Conservation (phyloP, 1,140 invertebrate genomes). For the Penaeus vannamei region DNA sequence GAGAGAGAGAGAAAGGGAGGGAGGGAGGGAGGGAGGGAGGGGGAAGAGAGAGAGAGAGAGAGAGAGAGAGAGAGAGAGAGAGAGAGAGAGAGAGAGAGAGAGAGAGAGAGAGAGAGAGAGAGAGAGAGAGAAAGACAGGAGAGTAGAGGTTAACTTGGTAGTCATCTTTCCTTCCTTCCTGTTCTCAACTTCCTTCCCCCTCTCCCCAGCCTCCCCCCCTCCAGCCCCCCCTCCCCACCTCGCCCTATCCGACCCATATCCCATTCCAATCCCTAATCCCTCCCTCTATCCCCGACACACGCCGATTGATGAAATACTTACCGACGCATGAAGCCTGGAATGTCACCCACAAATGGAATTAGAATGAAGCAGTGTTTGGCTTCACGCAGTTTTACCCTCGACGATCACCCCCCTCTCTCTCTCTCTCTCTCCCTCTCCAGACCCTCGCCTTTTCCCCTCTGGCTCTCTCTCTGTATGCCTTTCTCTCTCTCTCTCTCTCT, state of each 20-base stretch:
- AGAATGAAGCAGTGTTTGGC: no score
- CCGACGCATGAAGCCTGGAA: no score
- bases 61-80: background rate
- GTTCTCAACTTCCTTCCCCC: background rate
- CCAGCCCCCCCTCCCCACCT: background rate
- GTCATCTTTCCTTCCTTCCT: background rate
- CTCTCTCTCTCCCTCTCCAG: no score
- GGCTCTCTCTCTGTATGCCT: no score
- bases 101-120: background rate
- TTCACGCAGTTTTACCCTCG: no score
- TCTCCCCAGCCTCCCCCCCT: background rate
- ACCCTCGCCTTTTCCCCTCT: no score
- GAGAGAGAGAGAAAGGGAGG: no score
- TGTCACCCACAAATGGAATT: no score
- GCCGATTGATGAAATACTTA: no score
- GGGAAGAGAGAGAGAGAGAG: background rate
- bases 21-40: background rate
- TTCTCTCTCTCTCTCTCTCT: no score
- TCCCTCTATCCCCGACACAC: background rate
- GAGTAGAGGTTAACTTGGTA: background rate
- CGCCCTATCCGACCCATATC: background rate
- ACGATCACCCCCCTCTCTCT: no score
- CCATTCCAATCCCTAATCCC: background rate
- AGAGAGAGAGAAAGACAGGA: background rate
- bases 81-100: constrained; percentile 1